phyloP scores from a whole-genome alignment of 2,113 vertebrate species.

The Tychaedon coryphoeus region DNA sequence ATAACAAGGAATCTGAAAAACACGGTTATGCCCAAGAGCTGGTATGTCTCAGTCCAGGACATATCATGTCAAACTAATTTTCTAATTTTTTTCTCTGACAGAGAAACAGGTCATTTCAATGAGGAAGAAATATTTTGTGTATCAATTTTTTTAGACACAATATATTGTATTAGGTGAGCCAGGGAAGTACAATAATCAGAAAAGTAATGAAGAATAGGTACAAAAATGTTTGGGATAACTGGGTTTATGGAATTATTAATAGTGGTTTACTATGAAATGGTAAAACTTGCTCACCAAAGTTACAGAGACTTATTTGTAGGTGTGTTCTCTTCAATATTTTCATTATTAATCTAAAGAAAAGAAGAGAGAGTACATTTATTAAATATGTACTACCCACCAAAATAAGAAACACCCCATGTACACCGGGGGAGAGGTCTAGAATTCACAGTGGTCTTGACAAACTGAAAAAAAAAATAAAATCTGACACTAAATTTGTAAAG shows the following conservation, averaged over 20 bases:
- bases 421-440: not conserved
- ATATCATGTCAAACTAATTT: not conserved
- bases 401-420: not conserved
- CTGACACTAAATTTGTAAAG: not conserved
- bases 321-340: not conserved
- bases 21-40: not conserved
- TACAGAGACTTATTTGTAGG: fast-evolving
- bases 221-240: not conserved
- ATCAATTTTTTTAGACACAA: not conserved
- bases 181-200: not conserved
- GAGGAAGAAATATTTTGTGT: not conserved
- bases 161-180: not conserved
- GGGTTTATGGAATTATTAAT: not conserved
- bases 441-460: not conserved
- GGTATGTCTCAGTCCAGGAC: not conserved
- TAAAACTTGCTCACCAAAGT: not conserved
- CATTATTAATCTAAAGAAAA: not conserved
- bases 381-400: not conserved
- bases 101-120: not conserved
- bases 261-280: not conserved
- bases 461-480: not conserved
- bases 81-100: not conserved
- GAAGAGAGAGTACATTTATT: not conserved
- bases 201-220: not conserved
- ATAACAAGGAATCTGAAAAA: not conserved